Evolutionary conservation across 1,140 invertebrate species (phyloP).

Genomic region (Probaryconus sp.): DNA sequence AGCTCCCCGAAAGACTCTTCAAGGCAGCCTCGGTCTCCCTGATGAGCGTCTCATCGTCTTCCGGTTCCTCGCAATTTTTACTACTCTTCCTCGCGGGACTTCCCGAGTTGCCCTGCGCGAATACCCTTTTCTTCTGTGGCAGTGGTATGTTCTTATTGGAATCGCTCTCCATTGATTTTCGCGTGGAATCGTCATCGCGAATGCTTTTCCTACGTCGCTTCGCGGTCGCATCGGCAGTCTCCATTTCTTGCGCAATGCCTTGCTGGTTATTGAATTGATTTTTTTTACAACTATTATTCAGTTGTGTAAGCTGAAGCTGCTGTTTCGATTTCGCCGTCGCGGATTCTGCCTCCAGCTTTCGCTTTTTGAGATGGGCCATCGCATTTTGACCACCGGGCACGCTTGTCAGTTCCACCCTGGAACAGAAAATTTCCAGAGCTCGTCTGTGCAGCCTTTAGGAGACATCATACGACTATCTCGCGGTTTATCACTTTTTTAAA

Average conservation of each 20-base stretch:
- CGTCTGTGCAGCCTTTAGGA: slow-evolving; percentile 59
- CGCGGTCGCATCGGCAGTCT: slow-evolving; percentile 68
- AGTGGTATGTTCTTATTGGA: slow-evolving; percentile 73
- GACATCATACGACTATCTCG: slow-evolving; percentile 32
- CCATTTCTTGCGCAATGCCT: slow-evolving; percentile 74
- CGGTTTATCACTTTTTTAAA: slow-evolving; percentile 22
- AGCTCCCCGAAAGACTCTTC: slow-evolving; percentile 89
- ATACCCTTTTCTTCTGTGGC: slow-evolving; percentile 82
- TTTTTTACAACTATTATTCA: slow-evolving; percentile 64
- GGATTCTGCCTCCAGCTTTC: slow-evolving; percentile 78
- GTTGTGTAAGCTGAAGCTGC: slow-evolving; percentile 49
- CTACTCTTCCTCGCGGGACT: slow-evolving; percentile 79
- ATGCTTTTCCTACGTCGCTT: slow-evolving; percentile 78
- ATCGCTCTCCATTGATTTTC: slow-evolving; percentile 73
- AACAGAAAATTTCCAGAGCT: slow-evolving; percentile 79
- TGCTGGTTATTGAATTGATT: slow-evolving; percentile 53
- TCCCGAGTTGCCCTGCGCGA: slow-evolving; percentile 73
- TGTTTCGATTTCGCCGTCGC: slow-evolving; percentile 72
- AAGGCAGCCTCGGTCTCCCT: slow-evolving; percentile 91
- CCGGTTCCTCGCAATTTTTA: slow-evolving; percentile 77
- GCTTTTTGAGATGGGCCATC: slow-evolving; percentile 80
- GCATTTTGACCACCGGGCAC: slow-evolving; percentile 78
- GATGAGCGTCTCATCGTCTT: slow-evolving; percentile 88
- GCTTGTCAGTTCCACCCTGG: slow-evolving; percentile 79
- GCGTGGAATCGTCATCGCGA: slow-evolving; percentile 72